Evolutionary conservation across 1,140 invertebrate genomes (phyloP).

Genomic region (Eriosoma lanigerum): DNA sequence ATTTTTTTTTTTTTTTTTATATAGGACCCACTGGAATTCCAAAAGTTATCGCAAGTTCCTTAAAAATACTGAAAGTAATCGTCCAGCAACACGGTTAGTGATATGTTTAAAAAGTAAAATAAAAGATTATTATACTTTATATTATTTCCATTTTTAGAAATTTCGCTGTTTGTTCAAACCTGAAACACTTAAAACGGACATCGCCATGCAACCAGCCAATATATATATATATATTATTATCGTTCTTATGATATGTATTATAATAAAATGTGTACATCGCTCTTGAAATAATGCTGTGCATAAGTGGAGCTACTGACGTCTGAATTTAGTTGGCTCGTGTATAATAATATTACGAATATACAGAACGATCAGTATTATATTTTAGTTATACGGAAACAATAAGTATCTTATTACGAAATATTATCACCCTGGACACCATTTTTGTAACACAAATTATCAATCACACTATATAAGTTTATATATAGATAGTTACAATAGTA

Average conservation of each 20-base stretch:
- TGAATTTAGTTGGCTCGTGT: neutral
- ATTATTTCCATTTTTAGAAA: neutral
- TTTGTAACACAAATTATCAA: too few species aligned
- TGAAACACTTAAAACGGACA: neutral
- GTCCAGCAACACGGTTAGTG: too few species aligned
- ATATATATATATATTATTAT: neutral
- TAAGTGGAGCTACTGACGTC: neutral
- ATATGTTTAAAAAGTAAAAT: too few species aligned
- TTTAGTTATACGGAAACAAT: neutral
- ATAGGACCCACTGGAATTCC: too few species aligned
- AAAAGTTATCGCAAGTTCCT: too few species aligned
- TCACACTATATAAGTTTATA: too few species aligned
- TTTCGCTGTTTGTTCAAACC: neutral
- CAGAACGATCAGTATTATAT: neutral
- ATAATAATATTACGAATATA: neutral
- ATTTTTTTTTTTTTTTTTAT: too few species aligned
- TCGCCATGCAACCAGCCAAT: neutral
- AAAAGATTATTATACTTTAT: neutral
- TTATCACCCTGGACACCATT: too few species aligned
- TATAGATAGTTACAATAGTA: too few species aligned
- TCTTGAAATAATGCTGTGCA: neutral
- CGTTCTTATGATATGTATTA: neutral
- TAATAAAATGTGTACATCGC: neutral
- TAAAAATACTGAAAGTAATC: too few species aligned
- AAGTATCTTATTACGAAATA: too few species aligned